phyloP scores from a whole-genome alignment of 2,797 vertebrate genomes.

The Orientallactaga sibirica region DNA sequence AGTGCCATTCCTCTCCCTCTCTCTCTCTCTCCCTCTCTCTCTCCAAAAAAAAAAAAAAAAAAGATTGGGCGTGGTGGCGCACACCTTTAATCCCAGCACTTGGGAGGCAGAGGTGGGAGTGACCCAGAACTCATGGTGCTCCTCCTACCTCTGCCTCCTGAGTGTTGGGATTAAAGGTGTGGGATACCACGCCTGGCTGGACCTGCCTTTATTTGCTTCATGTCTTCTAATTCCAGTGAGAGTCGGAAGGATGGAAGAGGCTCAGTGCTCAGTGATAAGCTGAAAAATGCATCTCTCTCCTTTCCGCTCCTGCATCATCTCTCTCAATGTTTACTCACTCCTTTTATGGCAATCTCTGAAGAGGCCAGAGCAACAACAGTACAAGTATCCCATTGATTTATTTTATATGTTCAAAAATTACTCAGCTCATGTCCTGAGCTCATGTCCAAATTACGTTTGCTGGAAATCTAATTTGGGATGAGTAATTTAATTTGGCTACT shows the following conservation, averaged over 20 bases:
- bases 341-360: constrained; percentile 32
- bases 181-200: too few species aligned
- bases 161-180: too few species aligned
- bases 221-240: not conserved
- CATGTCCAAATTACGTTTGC: constrained; percentile 75
- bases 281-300: not conserved
- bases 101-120: too few species aligned
- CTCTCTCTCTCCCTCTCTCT: too few species aligned
- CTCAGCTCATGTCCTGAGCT: constrained; percentile 41
- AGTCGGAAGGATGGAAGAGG: not conserved
- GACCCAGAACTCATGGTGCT: too few species aligned
- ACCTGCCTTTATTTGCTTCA: not conserved
- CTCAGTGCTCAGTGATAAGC: not conserved
- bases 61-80: too few species aligned
- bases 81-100: too few species aligned
- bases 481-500: constrained; percentile 81
- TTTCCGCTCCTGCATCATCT: not conserved
- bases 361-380: constrained; percentile 22
- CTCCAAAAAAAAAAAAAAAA: too few species aligned
- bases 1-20: too few species aligned
- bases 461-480: constrained; percentile 80
- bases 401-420: constrained; percentile 73
- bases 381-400: constrained; percentile 52
- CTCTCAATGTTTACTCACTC: constrained; percentile 36
- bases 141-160: too few species aligned